phyloP scores from a whole-genome alignment of 2,113 vertebrate genomes.

The Hemichromis elongatus region DNA sequence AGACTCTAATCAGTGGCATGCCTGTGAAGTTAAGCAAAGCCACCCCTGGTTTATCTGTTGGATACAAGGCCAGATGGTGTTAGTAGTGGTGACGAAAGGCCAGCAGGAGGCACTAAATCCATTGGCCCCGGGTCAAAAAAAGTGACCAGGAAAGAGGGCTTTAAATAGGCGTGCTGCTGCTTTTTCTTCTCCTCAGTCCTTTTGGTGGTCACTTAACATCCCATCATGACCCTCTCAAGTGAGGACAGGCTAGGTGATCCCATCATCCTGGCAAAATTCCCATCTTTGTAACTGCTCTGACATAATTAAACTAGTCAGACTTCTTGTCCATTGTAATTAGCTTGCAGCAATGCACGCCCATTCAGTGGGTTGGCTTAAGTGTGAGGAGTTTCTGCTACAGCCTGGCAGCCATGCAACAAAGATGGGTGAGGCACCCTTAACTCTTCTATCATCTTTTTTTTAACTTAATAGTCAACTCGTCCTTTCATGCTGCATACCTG shows the following conservation, averaged over 20 bases:
- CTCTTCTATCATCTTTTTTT: neutral
- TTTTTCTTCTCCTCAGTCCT: neutral
- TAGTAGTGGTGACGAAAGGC: constrained; percentile 47
- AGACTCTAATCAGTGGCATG: neutral
- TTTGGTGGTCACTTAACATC: neutral
- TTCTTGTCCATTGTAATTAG: constrained; percentile 30
- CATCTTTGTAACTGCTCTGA: neutral
- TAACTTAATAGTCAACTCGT: neutral
- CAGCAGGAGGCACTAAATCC: constrained; percentile 54
- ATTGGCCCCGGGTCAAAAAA: constrained; percentile 27
- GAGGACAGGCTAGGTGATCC: neutral
- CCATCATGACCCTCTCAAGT: neutral
- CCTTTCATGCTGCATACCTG: neutral
- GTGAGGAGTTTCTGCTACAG: neutral
- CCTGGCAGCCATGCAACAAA: neutral
- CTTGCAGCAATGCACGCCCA: constrained; percentile 1
- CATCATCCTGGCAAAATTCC: neutral
- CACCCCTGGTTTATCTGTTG: constrained; percentile 44
- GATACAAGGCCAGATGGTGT: constrained; percentile 48
- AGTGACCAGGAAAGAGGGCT: neutral
- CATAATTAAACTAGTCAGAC: neutral
- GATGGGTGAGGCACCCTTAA: neutral
- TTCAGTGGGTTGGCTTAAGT: neutral
- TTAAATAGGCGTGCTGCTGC: neutral
- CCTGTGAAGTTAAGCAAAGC: constrained; percentile 17